A percentile compares a stretch with the other conserved stretches of the same genome.
Evolutionary conservation across 2,888 invertebrate genomes (phyloP).

Genomic region (Pheosia gnoma): DNA sequence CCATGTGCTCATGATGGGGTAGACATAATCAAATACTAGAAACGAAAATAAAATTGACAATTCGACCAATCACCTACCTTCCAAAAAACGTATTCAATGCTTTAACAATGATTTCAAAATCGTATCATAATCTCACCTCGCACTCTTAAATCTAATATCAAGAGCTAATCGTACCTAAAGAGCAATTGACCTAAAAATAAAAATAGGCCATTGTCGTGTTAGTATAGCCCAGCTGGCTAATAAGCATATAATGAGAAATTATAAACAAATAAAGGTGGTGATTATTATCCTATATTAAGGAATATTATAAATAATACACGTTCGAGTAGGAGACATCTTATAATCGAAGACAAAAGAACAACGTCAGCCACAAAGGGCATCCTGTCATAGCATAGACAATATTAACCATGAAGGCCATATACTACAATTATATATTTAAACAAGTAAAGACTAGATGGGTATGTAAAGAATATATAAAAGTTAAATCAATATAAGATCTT

Average conservation of each 20-base stretch:
- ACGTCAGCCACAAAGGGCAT: too few species aligned
- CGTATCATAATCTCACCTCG: neutral
- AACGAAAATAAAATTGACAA: too few species aligned
- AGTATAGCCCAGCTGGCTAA: constrained; percentile 9
- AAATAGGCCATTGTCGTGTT: constrained; percentile 13
- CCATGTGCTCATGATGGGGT: too few species aligned
- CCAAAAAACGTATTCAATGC: neutral
- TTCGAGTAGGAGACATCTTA: too few species aligned
- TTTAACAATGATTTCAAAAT: neutral
- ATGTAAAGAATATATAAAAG: too few species aligned
- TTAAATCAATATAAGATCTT: too few species aligned
- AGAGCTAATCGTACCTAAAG: constrained; percentile 31
- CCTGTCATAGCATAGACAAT: too few species aligned
- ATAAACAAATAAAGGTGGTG: neutral
- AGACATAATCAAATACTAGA: too few species aligned
- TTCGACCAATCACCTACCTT: neutral
- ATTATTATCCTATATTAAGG: too few species aligned
- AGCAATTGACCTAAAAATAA: constrained; percentile 43
- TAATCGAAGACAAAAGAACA: too few species aligned
- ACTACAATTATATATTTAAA: neutral
- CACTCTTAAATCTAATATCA: constrained; percentile 13
- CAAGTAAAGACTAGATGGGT: neutral
- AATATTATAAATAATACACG: too few species aligned
- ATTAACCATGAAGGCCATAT: too few species aligned
- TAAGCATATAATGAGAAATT: constrained; percentile 21